These are phyloP conservation scores for Dicroscelio sp. DNA, from an alignment of 2,888 invertebrate genomes.

Conservation along the genomic window DNA sequence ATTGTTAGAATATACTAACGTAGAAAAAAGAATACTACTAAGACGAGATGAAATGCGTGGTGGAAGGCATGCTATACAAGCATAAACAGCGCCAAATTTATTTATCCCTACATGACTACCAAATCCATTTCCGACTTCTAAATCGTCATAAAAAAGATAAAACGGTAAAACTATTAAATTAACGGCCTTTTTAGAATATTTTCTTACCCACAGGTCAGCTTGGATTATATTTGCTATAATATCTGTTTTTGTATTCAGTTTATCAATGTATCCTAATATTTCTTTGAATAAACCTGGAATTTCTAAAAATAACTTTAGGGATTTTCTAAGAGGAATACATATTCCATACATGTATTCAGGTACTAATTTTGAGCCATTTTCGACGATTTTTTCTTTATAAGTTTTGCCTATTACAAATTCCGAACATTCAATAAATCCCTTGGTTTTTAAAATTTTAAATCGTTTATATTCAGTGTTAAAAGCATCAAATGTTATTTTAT, in stretches of 20 bases:
- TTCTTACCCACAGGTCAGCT: constrained; percentile 11
- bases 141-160: constrained; percentile 25
- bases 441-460: constrained; percentile 1
- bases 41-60: background rate
- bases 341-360: background rate
- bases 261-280: constrained; percentile 15
- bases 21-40: constrained; percentile 21
- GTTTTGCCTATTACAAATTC: constrained; percentile 2
- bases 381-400: background rate
- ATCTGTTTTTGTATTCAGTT: background rate
- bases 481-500: background rate
- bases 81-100: constrained; percentile 20
- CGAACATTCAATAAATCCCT: constrained; percentile 8
- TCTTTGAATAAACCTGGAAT: constrained; percentile 22
- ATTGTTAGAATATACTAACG: background rate
- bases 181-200: background rate
- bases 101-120: background rate
- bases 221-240: constrained; percentile 31
- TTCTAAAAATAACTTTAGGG: constrained; percentile 20
- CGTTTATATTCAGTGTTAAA: constrained; percentile 6
- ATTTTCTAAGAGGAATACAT: constrained; percentile 6
- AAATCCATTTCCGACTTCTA: constrained; percentile 18
- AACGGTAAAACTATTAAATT: constrained; percentile 1
- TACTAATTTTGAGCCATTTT: background rate
- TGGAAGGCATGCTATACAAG: constrained; percentile 3